Base-by-base conservation (phyloP, 1,140 invertebrate species). In the Anagrus nilaparvatae region DNA sequence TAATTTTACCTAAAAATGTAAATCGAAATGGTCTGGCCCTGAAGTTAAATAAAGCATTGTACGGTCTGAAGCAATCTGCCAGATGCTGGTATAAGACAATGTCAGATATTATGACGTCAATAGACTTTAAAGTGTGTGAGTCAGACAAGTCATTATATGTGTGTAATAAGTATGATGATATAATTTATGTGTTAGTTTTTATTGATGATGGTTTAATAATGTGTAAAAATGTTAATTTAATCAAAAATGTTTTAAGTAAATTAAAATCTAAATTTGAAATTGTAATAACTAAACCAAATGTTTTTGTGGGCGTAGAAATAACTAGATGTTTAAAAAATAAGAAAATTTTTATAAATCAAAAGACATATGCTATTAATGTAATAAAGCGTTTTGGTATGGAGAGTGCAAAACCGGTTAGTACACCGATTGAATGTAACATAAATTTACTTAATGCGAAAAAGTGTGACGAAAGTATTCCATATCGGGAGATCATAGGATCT, bases 241-340 rank as follows among this genome's bases (percentile, higher is more conserved):
- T 49, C 4, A 14, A 28, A 7, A 24, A 39, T 18, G 28, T 51
- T 2, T 8, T 42, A 10, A 14, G 16, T 6, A 3, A 18, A 3
- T 31, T 51, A 7, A 35, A 24, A 4, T 27, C 17, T 2, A 3
- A 41, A 21, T 49, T 51, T 17, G 42, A 44, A 7, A 43, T 51
- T 2, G 46, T 14, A 16, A 32, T 34, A 1, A 41, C 40, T 18
- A 38, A 44, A 7, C 27, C 46, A 3, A 40, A 41, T 5, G 25
- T 18, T 18, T 63, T 59, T 41, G 42, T 61, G 1, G 58, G 60
- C 9, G 52, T 63, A 18, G 37, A 62, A 43, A 59, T 65, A 12
- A 27, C 24, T 8, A 32, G 38, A 8, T n/a, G n/a, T n/a, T n/a
- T n/a, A n/a, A 33, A 49, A 1, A 17, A 44, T 5, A 17, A 36